Percentiles rank a stretch among this genome's conserved stretches.
Conservation (phyloP, 2,797 vertebrate genomes). For the Parotocinclus haroldoi region DNA sequence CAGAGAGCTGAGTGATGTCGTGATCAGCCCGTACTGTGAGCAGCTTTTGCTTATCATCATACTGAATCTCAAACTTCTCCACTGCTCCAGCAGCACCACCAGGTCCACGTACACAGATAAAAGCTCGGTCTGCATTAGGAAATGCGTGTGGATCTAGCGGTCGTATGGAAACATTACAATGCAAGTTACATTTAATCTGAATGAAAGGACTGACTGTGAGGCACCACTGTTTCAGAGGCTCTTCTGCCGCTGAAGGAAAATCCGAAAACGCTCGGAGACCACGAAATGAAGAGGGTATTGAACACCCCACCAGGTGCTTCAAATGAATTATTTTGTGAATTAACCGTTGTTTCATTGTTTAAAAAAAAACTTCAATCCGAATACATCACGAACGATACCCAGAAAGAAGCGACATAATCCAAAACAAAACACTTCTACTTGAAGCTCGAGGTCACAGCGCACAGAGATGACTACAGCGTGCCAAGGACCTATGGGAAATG, state of each 20-base stretch:
- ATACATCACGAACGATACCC: too few relatives aligned
- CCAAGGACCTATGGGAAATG: background rate
- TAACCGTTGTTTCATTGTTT: constrained; percentile 8
- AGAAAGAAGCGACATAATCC: too few relatives aligned
- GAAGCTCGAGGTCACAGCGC: background rate
- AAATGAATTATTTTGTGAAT: background rate
- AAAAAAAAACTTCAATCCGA: background rate
- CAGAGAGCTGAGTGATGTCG: constrained; percentile 57
- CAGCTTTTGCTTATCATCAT: constrained; percentile 71
- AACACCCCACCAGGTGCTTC: background rate
- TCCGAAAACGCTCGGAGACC: constrained; percentile 21
- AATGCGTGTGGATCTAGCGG: constrained; percentile 78
- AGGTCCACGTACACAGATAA: constrained; percentile 67
- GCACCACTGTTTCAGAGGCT: constrained; percentile 68
- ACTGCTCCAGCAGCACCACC: constrained; percentile 42
- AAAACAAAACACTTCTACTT: too few relatives aligned
- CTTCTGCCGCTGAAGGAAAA: background rate
- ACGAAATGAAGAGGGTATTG: background rate
- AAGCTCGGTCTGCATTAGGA: constrained; percentile 74
- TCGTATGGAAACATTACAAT: constrained; percentile 75
- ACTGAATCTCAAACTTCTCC: constrained; percentile 67
- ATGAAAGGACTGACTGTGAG: constrained; percentile 77
- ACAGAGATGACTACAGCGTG: background rate
- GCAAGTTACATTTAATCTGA: constrained; percentile 70
- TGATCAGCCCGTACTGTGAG: constrained; percentile 57